Evolutionary conservation across 37 sponge, comb jelly and placozoan genomes (phyloP).

Genomic region (Cladorhizidae sp.): DNA sequence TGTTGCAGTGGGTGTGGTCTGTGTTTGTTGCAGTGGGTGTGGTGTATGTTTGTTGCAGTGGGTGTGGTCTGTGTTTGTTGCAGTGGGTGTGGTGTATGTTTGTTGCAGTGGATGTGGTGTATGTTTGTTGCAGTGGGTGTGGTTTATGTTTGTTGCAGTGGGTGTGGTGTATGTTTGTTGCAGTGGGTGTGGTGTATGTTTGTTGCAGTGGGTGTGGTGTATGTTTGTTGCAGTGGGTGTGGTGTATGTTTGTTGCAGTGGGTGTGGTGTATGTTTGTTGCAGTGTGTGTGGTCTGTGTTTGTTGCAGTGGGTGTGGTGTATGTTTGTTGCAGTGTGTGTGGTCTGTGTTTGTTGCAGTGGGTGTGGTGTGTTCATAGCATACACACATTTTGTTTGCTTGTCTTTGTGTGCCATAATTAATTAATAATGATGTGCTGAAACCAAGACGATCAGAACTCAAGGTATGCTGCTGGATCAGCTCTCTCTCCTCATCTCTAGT

Average conservation of each 20-base stretch:
- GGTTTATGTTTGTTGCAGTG: too few relatives aligned
- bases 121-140: not conserved
- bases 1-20: not conserved
- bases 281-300: not conserved
- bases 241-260: not conserved
- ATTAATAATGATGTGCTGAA: too few relatives aligned
- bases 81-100: too few relatives aligned
- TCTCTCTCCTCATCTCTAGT: too few relatives aligned
- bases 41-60: not conserved
- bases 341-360: not conserved
- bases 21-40: too few relatives aligned
- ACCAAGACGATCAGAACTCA: too few relatives aligned
- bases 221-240: too few relatives aligned
- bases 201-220: not conserved
- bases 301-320: not conserved
- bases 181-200: not conserved
- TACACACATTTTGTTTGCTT: too few relatives aligned
- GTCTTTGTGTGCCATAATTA: too few relatives aligned
- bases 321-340: not conserved
- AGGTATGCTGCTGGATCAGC: too few relatives aligned
- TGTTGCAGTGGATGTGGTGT: not conserved
- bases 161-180: not conserved
- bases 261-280: not conserved
- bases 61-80: not conserved
- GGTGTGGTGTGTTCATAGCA: too few relatives aligned